These are phyloP conservation scores for Paradisaea rubra DNA, from an alignment of 2,113 vertebrate species.

Conservation along the genomic window DNA sequence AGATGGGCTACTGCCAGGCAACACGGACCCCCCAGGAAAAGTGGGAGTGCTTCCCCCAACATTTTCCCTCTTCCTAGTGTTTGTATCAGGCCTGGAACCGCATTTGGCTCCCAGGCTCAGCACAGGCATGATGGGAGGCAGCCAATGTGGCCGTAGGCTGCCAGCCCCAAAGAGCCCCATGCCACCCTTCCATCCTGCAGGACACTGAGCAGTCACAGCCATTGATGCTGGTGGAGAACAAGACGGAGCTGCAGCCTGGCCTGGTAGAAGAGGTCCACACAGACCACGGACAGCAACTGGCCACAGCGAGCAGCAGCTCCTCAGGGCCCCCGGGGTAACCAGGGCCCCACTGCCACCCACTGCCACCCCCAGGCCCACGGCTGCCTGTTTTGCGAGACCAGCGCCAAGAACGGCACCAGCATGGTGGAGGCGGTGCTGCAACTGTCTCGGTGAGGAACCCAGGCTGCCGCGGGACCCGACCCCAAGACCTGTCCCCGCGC, in stretches of 20 bases:
- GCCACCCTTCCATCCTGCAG: neutral
- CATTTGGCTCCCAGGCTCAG: rapidly evolving
- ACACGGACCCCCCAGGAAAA: too few relatives aligned
- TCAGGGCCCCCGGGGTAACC: rapidly evolving
- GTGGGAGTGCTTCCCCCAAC: rapidly evolving
- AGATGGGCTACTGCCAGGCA: too few relatives aligned
- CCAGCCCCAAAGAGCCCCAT: neutral
- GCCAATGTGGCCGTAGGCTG: rapidly evolving
- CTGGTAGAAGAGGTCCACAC: slow-evolving; percentile 1
- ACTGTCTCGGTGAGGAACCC: slow-evolving; percentile 56
- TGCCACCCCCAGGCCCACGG: neutral
- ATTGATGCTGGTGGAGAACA: slow-evolving; percentile 74
- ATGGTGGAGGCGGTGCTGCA: slow-evolving; percentile 70
- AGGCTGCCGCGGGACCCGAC: neutral
- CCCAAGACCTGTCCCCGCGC: rapidly evolving
- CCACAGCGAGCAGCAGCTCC: slow-evolving; percentile 3
- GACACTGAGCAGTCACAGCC: slow-evolving; percentile 43
- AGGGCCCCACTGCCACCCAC: too few relatives aligned
- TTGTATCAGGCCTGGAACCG: rapidly evolving
- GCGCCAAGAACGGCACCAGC: slow-evolving; percentile 73
- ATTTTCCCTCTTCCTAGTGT: neutral
- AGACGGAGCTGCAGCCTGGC: slow-evolving; percentile 60
- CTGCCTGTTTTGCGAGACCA: slow-evolving; percentile 76
- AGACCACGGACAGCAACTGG: slow-evolving; percentile 68
- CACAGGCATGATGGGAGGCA: rapidly evolving